Evolutionary conservation across 37 sponge, comb jelly and placozoan species (phyloP).

Genomic region (Tethya wilhelma): DNA sequence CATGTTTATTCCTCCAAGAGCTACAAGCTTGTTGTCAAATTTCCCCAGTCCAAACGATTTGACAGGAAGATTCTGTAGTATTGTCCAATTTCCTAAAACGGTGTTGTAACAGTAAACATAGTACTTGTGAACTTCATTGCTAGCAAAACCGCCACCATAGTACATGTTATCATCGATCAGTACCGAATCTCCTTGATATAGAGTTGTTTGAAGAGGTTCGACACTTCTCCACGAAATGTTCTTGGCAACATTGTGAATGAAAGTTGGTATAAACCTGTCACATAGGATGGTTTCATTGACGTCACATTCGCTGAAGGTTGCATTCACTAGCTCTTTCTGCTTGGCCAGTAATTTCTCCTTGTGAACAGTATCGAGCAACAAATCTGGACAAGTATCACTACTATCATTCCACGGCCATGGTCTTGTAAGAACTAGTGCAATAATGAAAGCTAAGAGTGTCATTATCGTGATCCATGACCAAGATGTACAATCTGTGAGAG

Average conservation of each 20-base stretch:
- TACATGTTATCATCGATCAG: constrained; percentile 15
- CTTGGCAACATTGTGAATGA: neutral
- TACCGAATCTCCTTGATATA: constrained; percentile 19
- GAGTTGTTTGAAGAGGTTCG: constrained; percentile 14
- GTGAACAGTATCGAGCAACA: no score
- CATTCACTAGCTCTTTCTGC: constrained; percentile 1
- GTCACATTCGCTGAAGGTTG: constrained; percentile 8
- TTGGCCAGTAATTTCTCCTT: no score
- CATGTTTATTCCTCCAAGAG: constrained; percentile 23
- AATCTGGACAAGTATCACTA: no score
- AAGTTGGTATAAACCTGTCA: constrained; percentile 9
- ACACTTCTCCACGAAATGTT: constrained; percentile 23
- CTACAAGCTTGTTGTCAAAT: constrained; percentile 22
- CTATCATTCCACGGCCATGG: neutral
- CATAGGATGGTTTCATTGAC: constrained; percentile 2
- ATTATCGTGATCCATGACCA: neutral
- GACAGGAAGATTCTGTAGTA: constrained; percentile 1
- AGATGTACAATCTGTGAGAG: no score
- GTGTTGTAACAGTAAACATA: constrained; percentile 34
- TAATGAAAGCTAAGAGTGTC: neutral
- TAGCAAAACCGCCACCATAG: constrained; percentile 18
- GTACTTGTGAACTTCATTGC: constrained; percentile 15
- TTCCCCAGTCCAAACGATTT: constrained; percentile 35
- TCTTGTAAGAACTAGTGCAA: neutral
- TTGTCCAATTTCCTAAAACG: constrained; percentile 6